A percentile compares a stretch with the other conserved stretches of the same genome.
Conservation (phyloP, 2,888 invertebrate species). For the Sphaerophoria taeniata region DNA sequence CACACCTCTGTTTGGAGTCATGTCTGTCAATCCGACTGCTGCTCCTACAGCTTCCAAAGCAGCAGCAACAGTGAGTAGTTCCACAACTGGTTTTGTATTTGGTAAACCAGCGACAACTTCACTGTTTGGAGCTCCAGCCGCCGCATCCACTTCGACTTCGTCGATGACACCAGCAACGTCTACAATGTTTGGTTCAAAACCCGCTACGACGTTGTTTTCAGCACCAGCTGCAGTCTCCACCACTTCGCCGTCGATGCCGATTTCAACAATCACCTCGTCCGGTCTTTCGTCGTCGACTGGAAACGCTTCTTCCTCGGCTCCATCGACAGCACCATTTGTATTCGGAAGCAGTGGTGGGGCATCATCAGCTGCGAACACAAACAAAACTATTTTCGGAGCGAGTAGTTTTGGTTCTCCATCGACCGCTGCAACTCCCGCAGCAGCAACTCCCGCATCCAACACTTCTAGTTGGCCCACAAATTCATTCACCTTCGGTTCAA, state of each 20-base stretch:
- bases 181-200: constrained; percentile 66
- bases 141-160: constrained; percentile 24
- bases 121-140: constrained; percentile 45
- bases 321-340: constrained; percentile 49
- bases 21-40: too few relatives aligned
- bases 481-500: constrained; percentile 71
- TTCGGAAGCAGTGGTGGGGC: constrained; percentile 53
- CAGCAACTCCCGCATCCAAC: constrained; percentile 70
- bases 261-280: constrained; percentile 53
- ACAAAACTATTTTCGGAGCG: constrained; percentile 43
- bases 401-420: constrained; percentile 60
- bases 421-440: constrained; percentile 5
- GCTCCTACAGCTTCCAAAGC: too few relatives aligned
- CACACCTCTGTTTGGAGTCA: constrained; percentile 41
- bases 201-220: constrained; percentile 60
- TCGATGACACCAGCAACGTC: constrained; percentile 52
- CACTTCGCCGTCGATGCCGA: constrained; percentile 41
- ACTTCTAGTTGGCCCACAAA: constrained; percentile 72
- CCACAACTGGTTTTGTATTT: constrained; percentile 64
- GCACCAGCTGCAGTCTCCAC: constrained; percentile 13
- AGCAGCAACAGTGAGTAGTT: constrained; percentile 72
- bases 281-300: constrained; percentile 33
- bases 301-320: constrained; percentile 34
- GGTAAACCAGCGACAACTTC: constrained; percentile 61
- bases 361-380: constrained; percentile 45